phyloP scores from a whole-genome alignment of 2,888 invertebrate genomes.

The Lycophotia porphyrea region DNA sequence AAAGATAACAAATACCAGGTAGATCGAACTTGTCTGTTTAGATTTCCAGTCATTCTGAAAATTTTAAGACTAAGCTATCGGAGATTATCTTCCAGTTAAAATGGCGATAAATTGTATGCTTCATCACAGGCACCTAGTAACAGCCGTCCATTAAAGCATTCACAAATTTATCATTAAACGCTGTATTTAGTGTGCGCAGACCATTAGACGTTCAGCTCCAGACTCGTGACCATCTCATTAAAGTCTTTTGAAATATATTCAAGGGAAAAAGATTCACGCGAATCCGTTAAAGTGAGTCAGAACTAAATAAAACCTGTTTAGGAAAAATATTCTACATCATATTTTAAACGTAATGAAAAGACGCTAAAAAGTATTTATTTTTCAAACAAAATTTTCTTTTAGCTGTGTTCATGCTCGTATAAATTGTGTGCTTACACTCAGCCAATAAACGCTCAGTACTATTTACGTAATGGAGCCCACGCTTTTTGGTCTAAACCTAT shows the following conservation, averaged over 20 bases:
- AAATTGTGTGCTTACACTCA: slow-evolving; percentile 28
- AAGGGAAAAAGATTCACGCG: slow-evolving; percentile 28
- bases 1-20: not conserved
- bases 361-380: slow-evolving; percentile 50
- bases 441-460: slow-evolving; percentile 43
- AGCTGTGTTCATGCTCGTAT: slow-evolving; percentile 19
- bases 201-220: slow-evolving; percentile 17
- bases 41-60: not conserved
- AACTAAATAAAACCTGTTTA: slow-evolving; percentile 42
- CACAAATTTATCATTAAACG: slow-evolving; percentile 7
- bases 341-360: slow-evolving; percentile 54
- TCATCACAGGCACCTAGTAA: not conserved
- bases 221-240: slow-evolving; percentile 49
- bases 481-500: slow-evolving; percentile 48
- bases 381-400: slow-evolving; percentile 38
- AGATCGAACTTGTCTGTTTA: not conserved
- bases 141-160: slow-evolving; percentile 8
- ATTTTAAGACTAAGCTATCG: not conserved
- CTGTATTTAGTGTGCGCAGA: not conserved
- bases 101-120: not conserved
- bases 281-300: slow-evolving; percentile 28
- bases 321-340: slow-evolving; percentile 47
- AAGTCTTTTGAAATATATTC: slow-evolving; percentile 45
- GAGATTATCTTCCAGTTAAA: not conserved
- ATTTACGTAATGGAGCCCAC: slow-evolving; percentile 45